These are phyloP conservation scores for Lottia scabra DNA, from an alignment of 2,888 invertebrate genomes.

Conservation along the genomic window DNA sequence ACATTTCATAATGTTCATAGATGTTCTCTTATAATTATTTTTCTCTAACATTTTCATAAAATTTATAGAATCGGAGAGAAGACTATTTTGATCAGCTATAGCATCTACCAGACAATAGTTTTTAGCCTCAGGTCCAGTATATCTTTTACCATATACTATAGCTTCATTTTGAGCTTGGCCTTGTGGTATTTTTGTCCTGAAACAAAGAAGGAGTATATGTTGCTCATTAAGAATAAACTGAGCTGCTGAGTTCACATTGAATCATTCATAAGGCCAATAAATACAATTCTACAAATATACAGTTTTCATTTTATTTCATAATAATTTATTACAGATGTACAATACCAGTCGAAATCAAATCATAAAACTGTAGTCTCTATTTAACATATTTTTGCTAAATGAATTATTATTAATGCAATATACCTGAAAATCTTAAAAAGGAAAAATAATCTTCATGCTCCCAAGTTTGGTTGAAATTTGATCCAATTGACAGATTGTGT, in stretches of 20 bases:
- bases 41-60: not conserved
- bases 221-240: constrained; percentile 3
- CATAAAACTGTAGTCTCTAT: too few relatives aligned
- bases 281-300: too few relatives aligned
- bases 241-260: not conserved
- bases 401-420: too few relatives aligned
- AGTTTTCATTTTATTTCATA: too few relatives aligned
- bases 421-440: too few relatives aligned
- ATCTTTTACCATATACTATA: constrained; percentile 21
- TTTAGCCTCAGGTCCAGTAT: constrained; percentile 20
- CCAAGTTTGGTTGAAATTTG: too few relatives aligned
- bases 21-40: constrained; percentile 6
- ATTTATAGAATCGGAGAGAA: not conserved
- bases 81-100: not conserved
- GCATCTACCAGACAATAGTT: constrained; percentile 11
- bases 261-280: too few relatives aligned
- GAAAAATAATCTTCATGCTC: too few relatives aligned
- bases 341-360: too few relatives aligned
- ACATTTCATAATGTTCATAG: constrained; percentile 8
- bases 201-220: not conserved
- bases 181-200: constrained; percentile 20
- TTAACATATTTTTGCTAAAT: too few relatives aligned
- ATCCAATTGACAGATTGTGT: too few relatives aligned
- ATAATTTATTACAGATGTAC: too few relatives aligned
- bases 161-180: constrained; percentile 10